phyloP scores from a whole-genome alignment of 2,113 vertebrate genomes.

The Choloepus hoffmanni region DNA sequence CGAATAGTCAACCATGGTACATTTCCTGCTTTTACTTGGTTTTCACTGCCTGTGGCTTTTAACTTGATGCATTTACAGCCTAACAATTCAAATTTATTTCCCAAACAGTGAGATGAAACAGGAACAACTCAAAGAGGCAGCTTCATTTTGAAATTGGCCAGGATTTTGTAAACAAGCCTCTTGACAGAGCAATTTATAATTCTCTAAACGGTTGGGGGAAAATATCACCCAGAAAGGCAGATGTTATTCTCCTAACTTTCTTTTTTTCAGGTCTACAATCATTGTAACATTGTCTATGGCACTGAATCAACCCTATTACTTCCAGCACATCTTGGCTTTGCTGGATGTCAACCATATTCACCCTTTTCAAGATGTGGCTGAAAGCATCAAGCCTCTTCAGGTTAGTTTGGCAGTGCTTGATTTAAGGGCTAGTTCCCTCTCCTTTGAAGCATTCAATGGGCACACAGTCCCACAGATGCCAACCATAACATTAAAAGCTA shows the following conservation, averaged over 20 bases:
- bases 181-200: constrained; percentile 75
- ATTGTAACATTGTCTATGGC: constrained; percentile 2
- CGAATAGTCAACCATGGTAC: not conserved
- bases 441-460: constrained; percentile 13
- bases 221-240: constrained; percentile 75
- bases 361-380: constrained; percentile 7
- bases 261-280: constrained; percentile 19
- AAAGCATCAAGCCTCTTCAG: constrained; percentile 63
- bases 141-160: constrained; percentile 79
- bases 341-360: constrained; percentile 57
- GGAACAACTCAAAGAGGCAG: constrained; percentile 65
- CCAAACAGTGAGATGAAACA: constrained; percentile 79
- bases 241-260: constrained; percentile 64
- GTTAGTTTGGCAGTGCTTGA: not conserved
- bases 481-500: constrained; percentile 52
- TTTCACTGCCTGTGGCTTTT: constrained; percentile 70
- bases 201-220: constrained; percentile 68
- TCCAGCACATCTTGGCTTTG: constrained; percentile 57
- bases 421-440: constrained; percentile 49
- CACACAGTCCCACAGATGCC: constrained; percentile 47
- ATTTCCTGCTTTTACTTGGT: constrained; percentile 60
- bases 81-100: constrained; percentile 74
- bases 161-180: constrained; percentile 74
- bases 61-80: constrained; percentile 76
- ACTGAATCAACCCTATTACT: not conserved